These are phyloP conservation scores for Plusia festucae DNA, from an alignment of 2,888 invertebrate genomes.

Conservation along the genomic window DNA sequence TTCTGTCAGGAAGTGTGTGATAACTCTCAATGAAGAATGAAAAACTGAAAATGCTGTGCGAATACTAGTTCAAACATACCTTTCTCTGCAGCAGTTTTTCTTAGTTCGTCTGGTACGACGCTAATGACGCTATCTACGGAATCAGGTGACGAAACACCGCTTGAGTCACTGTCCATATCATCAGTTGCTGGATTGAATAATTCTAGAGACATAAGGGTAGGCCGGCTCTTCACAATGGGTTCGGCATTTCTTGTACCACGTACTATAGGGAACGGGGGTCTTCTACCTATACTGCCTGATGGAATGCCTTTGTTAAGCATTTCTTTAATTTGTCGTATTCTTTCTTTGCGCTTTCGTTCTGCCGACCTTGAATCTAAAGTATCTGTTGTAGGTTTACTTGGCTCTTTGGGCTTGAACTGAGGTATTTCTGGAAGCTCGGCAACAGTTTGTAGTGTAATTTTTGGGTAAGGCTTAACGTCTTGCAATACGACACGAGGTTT, in stretches of 20 bases:
- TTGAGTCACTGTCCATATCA: slow-evolving; percentile 96
- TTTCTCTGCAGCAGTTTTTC: slow-evolving; percentile 83
- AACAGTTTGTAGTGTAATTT: slow-evolving; percentile 90
- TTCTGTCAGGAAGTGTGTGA: too few species aligned
- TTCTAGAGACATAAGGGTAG: slow-evolving; percentile 94
- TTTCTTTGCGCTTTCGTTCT: slow-evolving; percentile 90
- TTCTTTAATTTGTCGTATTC: slow-evolving; percentile 92
- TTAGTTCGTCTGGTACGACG: slow-evolving; percentile 91
- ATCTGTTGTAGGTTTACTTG: slow-evolving; percentile 74
- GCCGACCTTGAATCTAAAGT: slow-evolving; percentile 82
- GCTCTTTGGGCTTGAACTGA: slow-evolving; percentile 84
- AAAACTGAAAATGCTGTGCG: background rate
- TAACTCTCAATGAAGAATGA: too few species aligned
- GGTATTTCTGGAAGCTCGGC: slow-evolving; percentile 91
- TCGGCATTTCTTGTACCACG: slow-evolving; percentile 90
- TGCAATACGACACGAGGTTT: slow-evolving; percentile 83
- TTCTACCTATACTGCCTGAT: slow-evolving; percentile 84
- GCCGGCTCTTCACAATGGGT: slow-evolving; percentile 91
- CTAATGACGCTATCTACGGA: slow-evolving; percentile 96
- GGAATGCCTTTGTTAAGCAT: slow-evolving; percentile 92
- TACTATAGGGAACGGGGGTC: slow-evolving; percentile 92
- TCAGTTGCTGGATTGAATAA: slow-evolving; percentile 97
- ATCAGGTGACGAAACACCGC: slow-evolving; percentile 96
- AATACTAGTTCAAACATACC: slow-evolving; percentile 64
- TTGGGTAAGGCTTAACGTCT: slow-evolving; percentile 87